Base-by-base conservation (phyloP, 2,113 vertebrate species). In the Chrysemys picta region DNA sequence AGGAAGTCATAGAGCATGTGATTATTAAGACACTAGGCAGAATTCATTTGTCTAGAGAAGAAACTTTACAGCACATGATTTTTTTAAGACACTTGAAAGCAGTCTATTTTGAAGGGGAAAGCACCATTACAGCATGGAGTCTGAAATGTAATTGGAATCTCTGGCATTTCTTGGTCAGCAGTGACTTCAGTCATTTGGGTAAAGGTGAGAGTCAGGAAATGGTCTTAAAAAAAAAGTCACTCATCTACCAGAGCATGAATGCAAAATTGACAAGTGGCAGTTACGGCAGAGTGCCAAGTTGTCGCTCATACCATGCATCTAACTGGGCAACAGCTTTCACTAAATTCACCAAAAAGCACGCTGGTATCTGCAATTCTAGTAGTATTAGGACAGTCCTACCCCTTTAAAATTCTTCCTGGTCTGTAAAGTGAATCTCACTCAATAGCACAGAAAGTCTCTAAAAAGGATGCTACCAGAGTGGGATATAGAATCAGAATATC, bases 31-130 rank as follows among this genome's bases (percentile, higher is more conserved):
- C 94, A 95, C 93, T 57, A 95, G 95, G 96, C 97, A 97, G 90
- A 91, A 97, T 89, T 93, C 88, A 95, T 96, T 96, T 95, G 87
- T 96, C 94, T 94, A 96, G 87, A 94, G 65, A 96, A 95, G 54
- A 95, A 83, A 89, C 91, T 95, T 35, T 90, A 95, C 88, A 97
- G 94, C 96, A 94, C 93, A 96, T 96, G 95, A 88, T 94, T 97
- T 62, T 59, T 72, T 96, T 96, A 96, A 97, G 96, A 97, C 96
- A 97, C 91, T 98, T 96, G 90, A 96, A 97, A 97, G 94, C 95
- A 94, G 95, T 87, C 85, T 94, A 95, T 82, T 97, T 95, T 38
- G 85, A 95, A 97, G 29, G 21, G 59, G 95, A 97, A 97, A 95
- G 96, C 97, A 98, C 96, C 97, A 97, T 97, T 96, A 93, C 89